These are phyloP conservation scores for Champsocephalus esox DNA, from an alignment of 2,797 vertebrate genomes.

Conservation along the genomic window DNA sequence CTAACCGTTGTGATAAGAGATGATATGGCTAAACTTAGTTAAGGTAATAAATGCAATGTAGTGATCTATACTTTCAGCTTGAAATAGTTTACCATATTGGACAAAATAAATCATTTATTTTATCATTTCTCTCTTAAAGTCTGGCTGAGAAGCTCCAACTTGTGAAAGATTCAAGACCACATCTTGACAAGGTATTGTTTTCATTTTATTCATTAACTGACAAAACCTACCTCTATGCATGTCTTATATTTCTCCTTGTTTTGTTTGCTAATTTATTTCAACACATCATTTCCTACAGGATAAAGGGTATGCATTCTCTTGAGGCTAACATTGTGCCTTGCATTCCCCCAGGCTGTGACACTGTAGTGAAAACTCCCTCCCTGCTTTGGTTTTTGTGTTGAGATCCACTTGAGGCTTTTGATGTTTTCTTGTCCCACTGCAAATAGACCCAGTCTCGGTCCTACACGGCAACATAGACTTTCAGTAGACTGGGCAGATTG, in stretches of 20 bases:
- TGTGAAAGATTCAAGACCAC: conserved; percentile 80
- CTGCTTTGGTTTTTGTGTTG: conserved; percentile 61
- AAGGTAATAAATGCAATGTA: neutral
- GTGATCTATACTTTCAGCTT: neutral
- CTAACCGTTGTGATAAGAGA: neutral
- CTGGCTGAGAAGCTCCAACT: conserved; percentile 89
- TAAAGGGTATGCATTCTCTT: conserved; percentile 49
- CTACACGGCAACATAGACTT: conserved; percentile 34
- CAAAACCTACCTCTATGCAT: neutral
- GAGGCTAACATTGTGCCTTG: conserved; percentile 50
- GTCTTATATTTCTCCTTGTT: conserved; percentile 39
- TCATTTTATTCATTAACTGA: neutral
- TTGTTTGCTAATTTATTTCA: conserved; percentile 73
- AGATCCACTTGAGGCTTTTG: conserved; percentile 70
- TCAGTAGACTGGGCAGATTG: conserved; percentile 24
- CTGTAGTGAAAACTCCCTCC: conserved; percentile 76
- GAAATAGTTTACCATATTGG: neutral
- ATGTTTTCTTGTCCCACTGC: conserved; percentile 65
- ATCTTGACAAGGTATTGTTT: conserved; percentile 92
- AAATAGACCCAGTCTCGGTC: conserved; percentile 42
- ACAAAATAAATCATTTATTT: neutral
- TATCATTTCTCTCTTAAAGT: conserved; percentile 76
- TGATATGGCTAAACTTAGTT: neutral
- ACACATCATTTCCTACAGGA: conserved; percentile 71
- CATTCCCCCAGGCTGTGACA: conserved; percentile 73